Base-by-base conservation (phyloP, 2,113 vertebrate genomes). In the Petromus typicus region DNA sequence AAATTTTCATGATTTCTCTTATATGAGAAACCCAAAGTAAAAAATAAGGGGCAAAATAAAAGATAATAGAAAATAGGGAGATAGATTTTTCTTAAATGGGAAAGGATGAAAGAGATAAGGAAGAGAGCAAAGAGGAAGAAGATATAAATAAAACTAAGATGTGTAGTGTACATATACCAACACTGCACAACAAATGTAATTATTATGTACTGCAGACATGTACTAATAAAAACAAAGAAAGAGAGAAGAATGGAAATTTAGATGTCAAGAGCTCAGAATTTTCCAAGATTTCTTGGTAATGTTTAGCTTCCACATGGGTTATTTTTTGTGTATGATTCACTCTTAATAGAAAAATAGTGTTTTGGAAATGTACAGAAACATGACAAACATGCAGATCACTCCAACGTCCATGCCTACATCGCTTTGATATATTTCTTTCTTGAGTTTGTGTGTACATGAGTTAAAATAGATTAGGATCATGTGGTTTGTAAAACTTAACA, bases 251-350 rank as follows among this genome's bases (percentile, higher is more conserved):
- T 37, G 32, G 69, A 32, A 94, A 86, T 67, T 37, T 32, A 90
- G 59, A 95, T 79, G 64, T 34, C 75, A 43, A 43, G 13, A 73
- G 86, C 54, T 63, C 57, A 92, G n/a, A 86, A 79, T 43, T 86
- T 90, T 87, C n/a, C n/a, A 94, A 79, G 67, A 79, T 57, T 83
- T 34, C 48, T 93, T 79, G 63, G 56, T 67, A 73, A 92, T 59
- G 13, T 56, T 83, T 79, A 75, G 86, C 61, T 54, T 83, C n/a
- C 25, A 78, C 23, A 64, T 73, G 5, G 25, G 10, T 81, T 83
- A 37, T 30, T 37, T 82, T 90, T 73, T 83, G 37, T 40, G 16
- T 57, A 54, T 86, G 57, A 90, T 80, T 86, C 56, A 1, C 43
- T 90, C 61, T 84, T 69, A 79, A 63, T 66, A 86, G 22, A 59